phyloP scores from a whole-genome alignment of 1,140 invertebrate species.

The Scaptomyza pallida region DNA sequence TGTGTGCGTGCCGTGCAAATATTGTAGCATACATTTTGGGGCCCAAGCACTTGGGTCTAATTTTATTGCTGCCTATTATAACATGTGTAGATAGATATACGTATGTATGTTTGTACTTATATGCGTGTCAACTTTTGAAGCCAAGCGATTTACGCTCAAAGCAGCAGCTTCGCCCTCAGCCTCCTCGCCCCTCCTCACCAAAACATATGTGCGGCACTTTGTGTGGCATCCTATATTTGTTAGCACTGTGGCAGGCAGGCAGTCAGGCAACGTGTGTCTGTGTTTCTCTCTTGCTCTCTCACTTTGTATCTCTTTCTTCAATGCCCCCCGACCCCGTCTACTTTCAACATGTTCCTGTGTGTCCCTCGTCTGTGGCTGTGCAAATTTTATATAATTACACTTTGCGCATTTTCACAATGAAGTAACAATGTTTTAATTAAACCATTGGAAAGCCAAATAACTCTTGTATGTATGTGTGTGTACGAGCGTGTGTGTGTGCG shows the following conservation, averaged over 20 bases:
- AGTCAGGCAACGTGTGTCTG: conserved; percentile 31
- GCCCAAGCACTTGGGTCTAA: conserved; percentile 55
- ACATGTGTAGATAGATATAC: conserved; percentile 26
- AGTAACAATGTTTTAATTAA: conserved; percentile 83
- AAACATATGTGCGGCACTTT: conserved; percentile 67
- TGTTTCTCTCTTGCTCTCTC: too few species aligned
- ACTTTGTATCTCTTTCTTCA: conserved; percentile 11
- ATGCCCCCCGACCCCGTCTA: too few species aligned
- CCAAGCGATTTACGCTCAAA: conserved; percentile 66
- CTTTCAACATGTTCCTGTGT: background rate
- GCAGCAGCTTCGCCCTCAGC: conserved; percentile 46
- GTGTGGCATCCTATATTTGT: conserved; percentile 70
- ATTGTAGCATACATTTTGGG: conserved; percentile 57
- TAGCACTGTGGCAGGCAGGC: conserved; percentile 38
- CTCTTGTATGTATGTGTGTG: conserved; percentile 69
- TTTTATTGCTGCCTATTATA: conserved; percentile 72
- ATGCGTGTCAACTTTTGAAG: conserved; percentile 75
- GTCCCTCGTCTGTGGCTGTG: conserved; percentile 51
- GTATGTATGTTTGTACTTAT: conserved; percentile 43
- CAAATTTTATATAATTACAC: conserved; percentile 82
- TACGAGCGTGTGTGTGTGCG: conserved; percentile 67
- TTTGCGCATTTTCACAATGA: conserved; percentile 81
- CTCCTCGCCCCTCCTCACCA: conserved; percentile 18
- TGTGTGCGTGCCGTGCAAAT: conserved; percentile 57
- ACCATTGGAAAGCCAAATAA: conserved; percentile 81